A percentile compares a stretch with the other conserved stretches of the same genome.
Evolutionary conservation across 2,797 vertebrate genomes (phyloP).

Genomic region (Phalanger gymnotis): DNA sequence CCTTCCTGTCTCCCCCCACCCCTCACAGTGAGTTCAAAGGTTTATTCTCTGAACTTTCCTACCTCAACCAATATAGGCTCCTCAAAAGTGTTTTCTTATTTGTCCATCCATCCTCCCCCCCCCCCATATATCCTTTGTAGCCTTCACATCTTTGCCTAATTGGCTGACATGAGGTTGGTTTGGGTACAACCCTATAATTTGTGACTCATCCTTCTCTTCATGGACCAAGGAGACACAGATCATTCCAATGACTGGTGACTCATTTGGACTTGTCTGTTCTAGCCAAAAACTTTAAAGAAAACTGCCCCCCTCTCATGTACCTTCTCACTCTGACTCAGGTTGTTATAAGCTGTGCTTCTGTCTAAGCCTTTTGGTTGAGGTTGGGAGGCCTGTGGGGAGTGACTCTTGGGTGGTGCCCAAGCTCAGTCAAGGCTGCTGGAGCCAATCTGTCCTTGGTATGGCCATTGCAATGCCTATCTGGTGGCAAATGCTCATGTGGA

Average conservation of each 20-base stretch:
- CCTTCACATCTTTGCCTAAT: constrained; percentile 4
- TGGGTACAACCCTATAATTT: constrained; percentile 50
- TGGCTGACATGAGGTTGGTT: constrained; percentile 50
- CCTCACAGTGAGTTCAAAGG: not conserved
- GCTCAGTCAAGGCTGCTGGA: not conserved
- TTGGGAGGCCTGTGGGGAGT: not conserved
- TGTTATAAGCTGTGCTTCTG: not conserved
- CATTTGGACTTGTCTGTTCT: constrained; percentile 42
- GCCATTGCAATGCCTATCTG: not conserved
- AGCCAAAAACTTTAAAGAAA: not conserved
- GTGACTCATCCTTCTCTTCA: constrained; percentile 62
- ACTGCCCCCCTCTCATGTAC: not conserved
- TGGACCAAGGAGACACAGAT: constrained; percentile 27
- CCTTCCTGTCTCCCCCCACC: not conserved
- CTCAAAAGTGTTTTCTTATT: not conserved
- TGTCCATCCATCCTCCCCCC: not conserved
- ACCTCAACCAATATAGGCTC: not conserved
- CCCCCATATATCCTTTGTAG: not conserved
- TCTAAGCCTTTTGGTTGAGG: not conserved
- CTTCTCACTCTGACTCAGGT: not conserved
- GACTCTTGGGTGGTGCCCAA: too few species aligned
- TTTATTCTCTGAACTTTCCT: not conserved
- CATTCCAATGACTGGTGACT: constrained; percentile 51
- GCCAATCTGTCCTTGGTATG: not conserved
- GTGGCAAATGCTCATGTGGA: not conserved